Evolutionary conservation across 2,888 invertebrate genomes (phyloP), one percentile per base, ranked within the genome.

Genomic region (Drosophila affinis): DNA sequence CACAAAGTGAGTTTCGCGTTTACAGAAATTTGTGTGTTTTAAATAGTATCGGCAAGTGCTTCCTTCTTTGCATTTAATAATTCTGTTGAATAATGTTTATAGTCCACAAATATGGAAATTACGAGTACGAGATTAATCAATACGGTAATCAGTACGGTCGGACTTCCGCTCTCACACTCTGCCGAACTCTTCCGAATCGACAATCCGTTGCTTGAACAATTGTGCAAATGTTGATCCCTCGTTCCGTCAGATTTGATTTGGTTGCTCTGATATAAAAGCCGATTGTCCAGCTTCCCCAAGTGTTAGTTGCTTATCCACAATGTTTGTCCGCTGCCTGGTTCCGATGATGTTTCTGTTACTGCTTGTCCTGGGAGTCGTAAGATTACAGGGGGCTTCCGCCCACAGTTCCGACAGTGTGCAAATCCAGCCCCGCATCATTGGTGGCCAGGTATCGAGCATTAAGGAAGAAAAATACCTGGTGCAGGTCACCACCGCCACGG

Each of bases 401-500:
- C 27, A 12, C 2, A n/a, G 44, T 39, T 24, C 27, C 3, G 29
- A 57, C 12, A 29, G n/a, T 6, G 6, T 62, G 9, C 27, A 14
- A 5, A 27, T 70, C 2, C 60, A 82, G 52, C 74, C 85, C 0
- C 88, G 85, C 39, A 85, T 85, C 21, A 68, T 85, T 64, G 85
- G 85, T 49, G 85, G 85, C 3, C 53, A 64, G 21, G 55, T 77
- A 17, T 46, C 69, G 18, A 55, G 39, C 5, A 80, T 88, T 7
- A 63, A 44, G 18, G 32, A 81, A 5, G 62, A 74, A 0, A 76
- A 78, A 12, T 91, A 88, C 64, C 75, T 88, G 56, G 67, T 90
- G 32, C 79, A 82, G 32, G 73, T 90, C 6, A 39, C 68, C 6
- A 69, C 78, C 5, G 6, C 59, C 0, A 64, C 57, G 12, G 74